A percentile compares a stretch with the other conserved stretches of the same genome.
Evolutionary conservation across 2,113 vertebrate genomes (phyloP).

Genomic region (Percina caprodes): DNA sequence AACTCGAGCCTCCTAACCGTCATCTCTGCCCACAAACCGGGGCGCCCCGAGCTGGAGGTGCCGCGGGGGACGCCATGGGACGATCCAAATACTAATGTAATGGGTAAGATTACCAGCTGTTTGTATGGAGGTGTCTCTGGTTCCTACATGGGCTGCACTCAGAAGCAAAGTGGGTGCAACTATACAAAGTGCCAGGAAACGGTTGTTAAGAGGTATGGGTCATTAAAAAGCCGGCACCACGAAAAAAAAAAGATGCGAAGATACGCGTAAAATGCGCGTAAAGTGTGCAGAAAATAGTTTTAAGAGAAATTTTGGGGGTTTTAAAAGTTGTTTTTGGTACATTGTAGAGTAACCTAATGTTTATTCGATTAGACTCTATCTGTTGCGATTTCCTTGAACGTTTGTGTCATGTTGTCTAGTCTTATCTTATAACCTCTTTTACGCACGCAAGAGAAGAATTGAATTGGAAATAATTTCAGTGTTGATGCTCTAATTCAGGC

Average conservation of each 20-base stretch:
- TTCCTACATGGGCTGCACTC: background rate
- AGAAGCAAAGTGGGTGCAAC: background rate
- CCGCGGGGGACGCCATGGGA: constrained; percentile 40
- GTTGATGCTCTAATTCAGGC: background rate
- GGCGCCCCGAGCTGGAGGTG: constrained; percentile 40
- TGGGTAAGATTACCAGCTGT: constrained; percentile 55
- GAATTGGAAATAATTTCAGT: background rate
- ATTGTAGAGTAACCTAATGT: no score
- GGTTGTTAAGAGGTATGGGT: background rate
- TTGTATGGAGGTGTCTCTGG: background rate
- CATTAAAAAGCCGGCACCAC: background rate
- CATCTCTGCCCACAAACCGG: constrained; percentile 8
- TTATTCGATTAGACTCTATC: no score
- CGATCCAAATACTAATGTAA: constrained; percentile 50
- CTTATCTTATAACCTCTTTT: background rate
- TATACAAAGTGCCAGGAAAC: background rate
- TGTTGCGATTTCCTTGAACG: background rate
- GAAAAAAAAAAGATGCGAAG: no score
- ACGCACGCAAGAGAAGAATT: background rate
- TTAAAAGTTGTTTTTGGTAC: background rate
- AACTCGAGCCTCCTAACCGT: constrained; percentile 10
- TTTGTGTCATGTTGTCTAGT: background rate
- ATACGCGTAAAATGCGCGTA: background rate
- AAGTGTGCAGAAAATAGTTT: background rate
- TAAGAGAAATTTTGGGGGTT: no score